These are phyloP conservation scores for Syngnathoides biaculeatus DNA, from an alignment of 2,113 vertebrate genomes.

Conservation along the genomic window DNA sequence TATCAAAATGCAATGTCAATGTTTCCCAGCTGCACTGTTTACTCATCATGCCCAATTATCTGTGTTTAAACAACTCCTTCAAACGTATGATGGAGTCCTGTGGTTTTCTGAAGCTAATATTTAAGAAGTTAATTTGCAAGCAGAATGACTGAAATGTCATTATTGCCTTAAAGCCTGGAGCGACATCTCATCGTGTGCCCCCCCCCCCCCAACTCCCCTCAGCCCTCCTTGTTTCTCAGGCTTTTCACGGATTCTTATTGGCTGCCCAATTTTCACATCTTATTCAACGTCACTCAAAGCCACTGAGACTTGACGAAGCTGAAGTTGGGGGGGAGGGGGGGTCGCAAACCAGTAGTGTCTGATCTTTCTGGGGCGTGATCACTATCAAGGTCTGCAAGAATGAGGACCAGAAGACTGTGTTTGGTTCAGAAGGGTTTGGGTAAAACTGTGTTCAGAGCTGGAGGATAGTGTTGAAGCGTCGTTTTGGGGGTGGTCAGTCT, in stretches of 20 bases:
- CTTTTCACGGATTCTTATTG: background rate
- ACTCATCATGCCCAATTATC: conserved; percentile 59
- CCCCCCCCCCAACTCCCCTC: too few species aligned
- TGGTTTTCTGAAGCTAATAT: conserved; percentile 7
- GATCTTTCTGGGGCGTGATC: conserved; percentile 55
- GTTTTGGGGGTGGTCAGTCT: background rate
- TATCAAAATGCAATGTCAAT: conserved; percentile 64
- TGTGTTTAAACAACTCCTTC: conserved; percentile 37
- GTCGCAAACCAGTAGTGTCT: conserved; percentile 47
- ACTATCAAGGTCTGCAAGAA: conserved; percentile 49
- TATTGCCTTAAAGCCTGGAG: conserved; percentile 17
- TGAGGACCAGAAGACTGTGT: background rate
- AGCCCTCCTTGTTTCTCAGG: background rate
- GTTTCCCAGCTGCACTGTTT: conserved; percentile 50
- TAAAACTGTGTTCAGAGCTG: background rate
- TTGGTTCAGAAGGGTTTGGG: background rate
- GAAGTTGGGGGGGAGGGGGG: too few species aligned
- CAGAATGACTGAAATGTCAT: conserved; percentile 30
- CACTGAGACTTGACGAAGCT: conserved; percentile 35
- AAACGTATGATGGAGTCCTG: background rate
- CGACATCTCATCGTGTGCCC: background rate
- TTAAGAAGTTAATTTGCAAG: conserved; percentile 28
- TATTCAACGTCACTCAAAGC: conserved; percentile 36
- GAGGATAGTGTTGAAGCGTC: background rate
- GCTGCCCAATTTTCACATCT: background rate